Conservation (phyloP, 2,888 invertebrate genomes). For the Calephelis perditalis region DNA sequence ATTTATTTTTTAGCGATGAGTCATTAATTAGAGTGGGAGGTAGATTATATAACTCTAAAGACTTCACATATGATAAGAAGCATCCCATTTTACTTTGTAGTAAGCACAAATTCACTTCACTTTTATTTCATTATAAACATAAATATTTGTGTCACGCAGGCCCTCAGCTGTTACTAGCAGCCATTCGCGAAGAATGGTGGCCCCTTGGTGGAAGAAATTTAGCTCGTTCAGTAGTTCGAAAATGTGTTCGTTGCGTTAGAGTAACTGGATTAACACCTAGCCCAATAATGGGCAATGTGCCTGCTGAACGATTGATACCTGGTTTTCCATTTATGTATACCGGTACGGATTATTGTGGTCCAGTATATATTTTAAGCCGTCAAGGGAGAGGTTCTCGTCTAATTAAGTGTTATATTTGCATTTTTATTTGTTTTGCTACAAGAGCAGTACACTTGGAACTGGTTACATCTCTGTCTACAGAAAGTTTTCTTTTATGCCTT, state of each 20-base stretch:
- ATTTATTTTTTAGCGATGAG: too few relatives aligned
- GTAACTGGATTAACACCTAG: neutral
- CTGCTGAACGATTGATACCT: neutral
- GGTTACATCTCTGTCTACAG: constrained; percentile 15
- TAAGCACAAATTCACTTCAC: neutral
- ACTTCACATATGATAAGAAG: constrained; percentile 1
- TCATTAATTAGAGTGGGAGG: too few relatives aligned
- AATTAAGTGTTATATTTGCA: constrained; percentile 2
- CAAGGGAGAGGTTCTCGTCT: constrained; percentile 1
- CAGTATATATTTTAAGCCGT: neutral
- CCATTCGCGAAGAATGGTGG: constrained; percentile 2
- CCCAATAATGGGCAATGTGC: neutral
- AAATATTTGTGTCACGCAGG: neutral
- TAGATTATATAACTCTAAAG: neutral
- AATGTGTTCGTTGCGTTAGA: neutral
- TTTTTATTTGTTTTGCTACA: constrained; percentile 10
- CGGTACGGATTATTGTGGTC: neutral
- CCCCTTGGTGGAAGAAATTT: neutral
- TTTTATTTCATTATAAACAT: neutral
- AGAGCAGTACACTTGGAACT: constrained; percentile 6
- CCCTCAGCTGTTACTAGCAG: neutral
- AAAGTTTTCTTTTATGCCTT: constrained; percentile 12
- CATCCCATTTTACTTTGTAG: constrained; percentile 3
- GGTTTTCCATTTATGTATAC: neutral
- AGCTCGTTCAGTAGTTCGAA: neutral